Evolutionary conservation across 2,113 vertebrate species (phyloP).

Genomic region (Speoplatyrhinus poulsoni): DNA sequence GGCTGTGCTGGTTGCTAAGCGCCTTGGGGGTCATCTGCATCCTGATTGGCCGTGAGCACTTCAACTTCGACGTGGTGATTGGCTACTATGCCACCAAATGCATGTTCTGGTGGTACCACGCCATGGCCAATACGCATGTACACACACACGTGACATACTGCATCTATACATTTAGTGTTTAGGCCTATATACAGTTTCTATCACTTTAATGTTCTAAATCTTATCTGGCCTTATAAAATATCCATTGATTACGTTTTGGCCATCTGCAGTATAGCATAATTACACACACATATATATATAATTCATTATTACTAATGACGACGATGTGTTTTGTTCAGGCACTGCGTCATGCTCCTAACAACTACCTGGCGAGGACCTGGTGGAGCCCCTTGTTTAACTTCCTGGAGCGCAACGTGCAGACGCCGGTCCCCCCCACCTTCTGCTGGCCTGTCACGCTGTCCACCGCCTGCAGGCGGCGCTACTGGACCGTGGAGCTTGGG

Average conservation of each 20-base stretch:
- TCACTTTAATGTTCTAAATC: too few species aligned
- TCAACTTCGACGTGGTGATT: conserved; percentile 90
- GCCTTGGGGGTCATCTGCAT: conserved; percentile 87
- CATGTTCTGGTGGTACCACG: conserved; percentile 95
- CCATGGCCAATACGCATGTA: conserved; percentile 93
- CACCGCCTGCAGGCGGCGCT: conserved; percentile 85
- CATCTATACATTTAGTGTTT: too few species aligned
- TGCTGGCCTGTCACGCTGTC: conserved; percentile 86
- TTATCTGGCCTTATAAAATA: too few species aligned
- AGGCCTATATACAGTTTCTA: too few species aligned
- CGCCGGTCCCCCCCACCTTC: conserved; percentile 85
- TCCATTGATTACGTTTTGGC: too few species aligned
- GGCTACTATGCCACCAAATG: conserved; percentile 89
- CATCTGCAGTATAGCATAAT: too few species aligned
- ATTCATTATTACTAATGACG: neutral
- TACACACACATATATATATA: too few species aligned
- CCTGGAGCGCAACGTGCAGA: conserved; percentile 89
- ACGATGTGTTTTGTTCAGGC: conserved; percentile 65
- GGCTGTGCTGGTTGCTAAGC: conserved; percentile 89
- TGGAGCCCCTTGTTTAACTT: conserved; percentile 92
- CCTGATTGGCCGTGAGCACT: conserved; percentile 92
- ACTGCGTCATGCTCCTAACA: conserved; percentile 83
- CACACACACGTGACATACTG: neutral
- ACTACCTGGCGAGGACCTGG: conserved; percentile 88
- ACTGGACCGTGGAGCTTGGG: conserved; percentile 84